Base-by-base conservation (phyloP, 2,888 invertebrate species). In the Lordiphosa fenestrarum region DNA sequence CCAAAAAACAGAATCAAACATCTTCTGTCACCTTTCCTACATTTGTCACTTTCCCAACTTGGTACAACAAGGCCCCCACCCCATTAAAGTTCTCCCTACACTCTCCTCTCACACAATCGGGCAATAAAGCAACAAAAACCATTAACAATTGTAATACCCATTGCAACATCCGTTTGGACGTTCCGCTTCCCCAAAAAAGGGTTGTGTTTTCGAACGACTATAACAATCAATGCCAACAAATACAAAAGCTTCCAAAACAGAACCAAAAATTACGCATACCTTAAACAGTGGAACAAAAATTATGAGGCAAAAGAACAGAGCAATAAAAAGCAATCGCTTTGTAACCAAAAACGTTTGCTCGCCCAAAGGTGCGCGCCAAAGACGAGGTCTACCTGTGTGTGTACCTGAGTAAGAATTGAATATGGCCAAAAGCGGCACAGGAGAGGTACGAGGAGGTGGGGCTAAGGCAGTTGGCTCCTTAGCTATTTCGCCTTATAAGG, bases 401-500 rank as follows among this genome's bases (percentile, higher is more conserved):
- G 52, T 66, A 57, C 68, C 44, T 37, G 19, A 59, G 61, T 66
- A 47, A 58, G 69, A 81, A 74, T 78, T 71, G 77, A 76, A 76
- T 74, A 74, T 83, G 72, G 67, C 84, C 84, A 80, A 83, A 81
- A 81, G 84, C 81, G 64, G 75, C 63, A 53, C 48, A 52, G 61
- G 66, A 53, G 50, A 57, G 53, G n/a, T n/a, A 58, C 49, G 21
- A 48, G 42, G 25, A 51, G 48, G 33, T 33, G 39, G 33, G 13
- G 21, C 23, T 35, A 41, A 15, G n/a, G 25, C 40, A 49, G 56
- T 62, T 51, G 51, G 74, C 67, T 71, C 70, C 68, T 83, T 78
- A 52, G 83, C 77, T 75, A 78, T 75, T 80, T 63, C 62, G 69
- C 82, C 82, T 75, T 82, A 82, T 82, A 82, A 82, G 82, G 82